Conservation (phyloP, 1,140 invertebrate genomes). For the Maconellicoccus hirsutus region DNA sequence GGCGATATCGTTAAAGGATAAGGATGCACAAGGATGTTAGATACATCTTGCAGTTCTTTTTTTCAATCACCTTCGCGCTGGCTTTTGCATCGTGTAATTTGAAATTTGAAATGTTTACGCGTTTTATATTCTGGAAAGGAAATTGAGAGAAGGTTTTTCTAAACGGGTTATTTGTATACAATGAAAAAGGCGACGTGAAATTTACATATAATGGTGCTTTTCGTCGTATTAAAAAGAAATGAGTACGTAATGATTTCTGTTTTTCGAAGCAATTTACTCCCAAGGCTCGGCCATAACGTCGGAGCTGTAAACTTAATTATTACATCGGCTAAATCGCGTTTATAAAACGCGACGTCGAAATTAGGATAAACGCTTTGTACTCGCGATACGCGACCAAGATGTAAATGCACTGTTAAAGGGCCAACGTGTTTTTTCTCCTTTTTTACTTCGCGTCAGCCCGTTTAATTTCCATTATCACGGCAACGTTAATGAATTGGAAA, state of each 20-base stretch:
- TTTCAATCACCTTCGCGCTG: neutral
- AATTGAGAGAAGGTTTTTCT: neutral
- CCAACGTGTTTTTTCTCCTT: neutral
- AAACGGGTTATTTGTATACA: slow-evolving; percentile 2
- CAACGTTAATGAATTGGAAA: neutral
- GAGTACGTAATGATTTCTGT: neutral
- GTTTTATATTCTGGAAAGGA: neutral
- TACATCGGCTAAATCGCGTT: neutral
- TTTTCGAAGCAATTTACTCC: no score
- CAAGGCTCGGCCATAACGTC: neutral
- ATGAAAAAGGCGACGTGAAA: neutral
- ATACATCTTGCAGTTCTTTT: neutral
- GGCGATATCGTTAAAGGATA: no score
- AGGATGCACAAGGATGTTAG: neutral
- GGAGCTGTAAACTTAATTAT: slow-evolving; percentile 9
- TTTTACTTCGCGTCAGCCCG: neutral
- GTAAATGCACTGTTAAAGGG: neutral
- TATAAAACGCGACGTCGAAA: neutral
- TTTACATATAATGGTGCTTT: neutral
- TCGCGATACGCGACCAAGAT: neutral
- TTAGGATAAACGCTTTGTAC: neutral
- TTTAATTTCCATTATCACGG: neutral
- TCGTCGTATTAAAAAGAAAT: neutral
- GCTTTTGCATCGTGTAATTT: neutral
- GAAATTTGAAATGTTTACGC: neutral